These are phyloP conservation scores for Lutraria rhynchaena DNA, from an alignment of 1,140 invertebrate species.

Conservation along the genomic window DNA sequence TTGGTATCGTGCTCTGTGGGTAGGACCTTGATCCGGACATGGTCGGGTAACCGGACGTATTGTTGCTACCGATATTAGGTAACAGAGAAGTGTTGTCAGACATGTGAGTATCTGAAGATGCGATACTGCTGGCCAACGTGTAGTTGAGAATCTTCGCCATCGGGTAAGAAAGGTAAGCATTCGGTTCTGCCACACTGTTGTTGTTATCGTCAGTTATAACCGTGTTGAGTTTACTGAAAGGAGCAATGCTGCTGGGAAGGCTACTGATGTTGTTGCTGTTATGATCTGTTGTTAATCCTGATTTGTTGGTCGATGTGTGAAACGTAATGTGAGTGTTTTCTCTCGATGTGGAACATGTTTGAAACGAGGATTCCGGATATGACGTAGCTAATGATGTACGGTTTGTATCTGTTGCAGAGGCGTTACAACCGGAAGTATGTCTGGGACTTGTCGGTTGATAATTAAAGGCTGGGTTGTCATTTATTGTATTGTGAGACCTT, in stretches of 20 bases:
- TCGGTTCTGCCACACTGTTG: constrained; percentile 40
- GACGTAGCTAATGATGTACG: constrained; percentile 6
- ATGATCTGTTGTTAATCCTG: constrained; percentile 28
- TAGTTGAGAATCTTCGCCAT: constrained; percentile 25
- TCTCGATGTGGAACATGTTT: constrained; percentile 4
- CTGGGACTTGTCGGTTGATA: constrained; percentile 24
- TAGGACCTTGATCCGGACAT: constrained; percentile 4
- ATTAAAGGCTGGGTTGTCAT: neutral
- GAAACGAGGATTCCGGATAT: constrained; percentile 41
- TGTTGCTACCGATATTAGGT: constrained; percentile 54
- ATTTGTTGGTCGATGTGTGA: constrained; percentile 23
- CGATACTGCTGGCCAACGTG: constrained; percentile 49
- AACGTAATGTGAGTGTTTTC: constrained; percentile 20
- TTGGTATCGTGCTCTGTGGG: constrained; percentile 15
- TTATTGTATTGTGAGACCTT: neutral
- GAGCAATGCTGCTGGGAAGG: constrained; percentile 44
- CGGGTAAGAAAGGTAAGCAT: constrained; percentile 36
- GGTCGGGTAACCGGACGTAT: constrained; percentile 42
- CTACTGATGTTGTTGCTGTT: constrained; percentile 37
- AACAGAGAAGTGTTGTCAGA: constrained; percentile 51
- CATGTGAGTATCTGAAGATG: constrained; percentile 37
- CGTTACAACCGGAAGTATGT: neutral
- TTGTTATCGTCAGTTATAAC: constrained; percentile 33
- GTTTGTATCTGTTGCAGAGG: constrained; percentile 28
- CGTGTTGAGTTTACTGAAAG: constrained; percentile 43